These are phyloP conservation scores for Myotis myotis DNA, from an alignment of 2,797 vertebrate species.

Conservation along the genomic window DNA sequence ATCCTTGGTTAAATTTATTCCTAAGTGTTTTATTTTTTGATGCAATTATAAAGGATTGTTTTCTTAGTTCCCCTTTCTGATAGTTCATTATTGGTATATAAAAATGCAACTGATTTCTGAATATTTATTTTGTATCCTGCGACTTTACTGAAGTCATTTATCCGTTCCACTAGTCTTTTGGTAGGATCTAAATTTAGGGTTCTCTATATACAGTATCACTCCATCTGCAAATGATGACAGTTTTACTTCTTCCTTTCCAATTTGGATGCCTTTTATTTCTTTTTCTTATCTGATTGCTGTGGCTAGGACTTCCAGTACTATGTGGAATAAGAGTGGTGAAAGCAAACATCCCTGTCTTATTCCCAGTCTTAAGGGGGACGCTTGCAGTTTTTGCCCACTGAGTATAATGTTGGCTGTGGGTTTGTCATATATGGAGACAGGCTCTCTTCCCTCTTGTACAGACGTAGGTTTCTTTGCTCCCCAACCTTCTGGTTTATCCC, in stretches of 20 bases:
- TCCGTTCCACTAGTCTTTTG: neutral
- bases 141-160: neutral
- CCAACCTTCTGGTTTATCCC: neutral
- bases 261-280: neutral
- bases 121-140: neutral
- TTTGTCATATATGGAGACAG: neutral
- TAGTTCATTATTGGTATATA: neutral
- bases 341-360: neutral
- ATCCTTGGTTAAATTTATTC: neutral
- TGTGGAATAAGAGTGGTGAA: neutral
- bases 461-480: neutral
- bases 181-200: neutral
- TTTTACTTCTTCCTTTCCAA: neutral
- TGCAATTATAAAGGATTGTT: neutral
- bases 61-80: neutral
- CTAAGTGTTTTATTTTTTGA: neutral
- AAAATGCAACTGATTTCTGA: neutral
- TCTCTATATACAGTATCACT: neutral
- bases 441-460: neutral
- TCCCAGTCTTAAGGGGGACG: neutral
- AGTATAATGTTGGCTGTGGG: neutral
- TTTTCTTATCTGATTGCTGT: neutral
- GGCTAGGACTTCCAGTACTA: neutral
- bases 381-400: neutral
- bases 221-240: neutral